Base-by-base conservation (phyloP, 2,888 invertebrate species). In the Melolontha melolontha region DNA sequence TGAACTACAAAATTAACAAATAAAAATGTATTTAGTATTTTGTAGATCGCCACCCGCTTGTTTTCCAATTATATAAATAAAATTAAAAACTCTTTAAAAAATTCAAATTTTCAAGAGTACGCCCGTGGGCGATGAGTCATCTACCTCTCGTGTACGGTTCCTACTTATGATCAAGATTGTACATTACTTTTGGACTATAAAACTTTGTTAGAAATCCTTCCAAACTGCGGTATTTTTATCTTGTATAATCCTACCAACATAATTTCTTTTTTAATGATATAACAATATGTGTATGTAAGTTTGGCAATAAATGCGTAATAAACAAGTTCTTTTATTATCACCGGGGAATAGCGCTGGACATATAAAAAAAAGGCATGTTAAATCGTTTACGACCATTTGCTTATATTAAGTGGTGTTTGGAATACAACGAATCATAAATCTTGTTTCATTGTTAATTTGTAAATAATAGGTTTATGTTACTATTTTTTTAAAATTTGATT, bases 331-430 rank as follows among this genome's bases (percentile, higher is more conserved):
- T 59, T 62, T 62, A 62, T 49, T 62, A 39, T 34, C 34, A 34
- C 16, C 14, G 29, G 34, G 29, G 47, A 62, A 62, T 34, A 17
- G 47, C 47, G 47, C 44, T 47, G 29, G 44, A 62, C 47, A 62
- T 44, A 62, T 47, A 29, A 62, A 47, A 51, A 40, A 57, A 34
- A 34, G 34, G 47, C 34, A 29, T 62, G 44, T 47, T 47, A 62
- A 29, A 34, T 62, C 59, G 34, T 62, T 47, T 34, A 62, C 59
- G 34, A 47, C 47, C 16, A 62, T 47, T 62, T 62, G 59, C 59
- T 62, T 47, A 62, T 47, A 62, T 49, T 62, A 62, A 62, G 59
- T 62, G 59, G 59, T 62, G 59, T 44, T 62, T 47, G 29, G 34
- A 62, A 62, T 62, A 62, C 47, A 62, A 62, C 47, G 34, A 47